These are phyloP conservation scores for Prunella himalayana DNA, from an alignment of 2,113 vertebrate genomes.

Conservation along the genomic window DNA sequence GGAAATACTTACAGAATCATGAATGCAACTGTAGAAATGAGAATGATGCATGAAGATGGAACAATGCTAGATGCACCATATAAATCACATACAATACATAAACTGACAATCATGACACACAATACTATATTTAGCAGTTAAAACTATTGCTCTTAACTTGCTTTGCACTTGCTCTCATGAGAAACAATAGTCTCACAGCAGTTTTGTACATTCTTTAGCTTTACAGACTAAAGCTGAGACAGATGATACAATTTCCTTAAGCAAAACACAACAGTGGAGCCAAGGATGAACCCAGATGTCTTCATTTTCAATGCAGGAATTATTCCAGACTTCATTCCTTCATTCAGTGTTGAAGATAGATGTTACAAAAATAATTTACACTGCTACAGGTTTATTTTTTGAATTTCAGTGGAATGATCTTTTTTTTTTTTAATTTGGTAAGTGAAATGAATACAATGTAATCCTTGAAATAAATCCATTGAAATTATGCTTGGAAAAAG, in stretches of 20 bases:
- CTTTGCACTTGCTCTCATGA: background rate
- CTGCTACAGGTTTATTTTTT: background rate
- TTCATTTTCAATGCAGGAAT: conserved; percentile 23
- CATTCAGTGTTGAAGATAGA: background rate
- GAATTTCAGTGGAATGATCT: background rate
- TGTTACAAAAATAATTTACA: conserved; percentile 11
- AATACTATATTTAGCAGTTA: background rate
- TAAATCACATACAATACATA: background rate
- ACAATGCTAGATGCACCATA: background rate
- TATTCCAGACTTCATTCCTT: background rate
- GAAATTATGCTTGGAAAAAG: conserved; percentile 10
- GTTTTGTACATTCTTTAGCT: background rate
- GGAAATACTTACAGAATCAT: background rate
- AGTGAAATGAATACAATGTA: background rate
- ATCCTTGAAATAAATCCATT: conserved; percentile 1
- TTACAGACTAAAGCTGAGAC: background rate
- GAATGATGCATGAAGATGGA: background rate
- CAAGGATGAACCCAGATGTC: background rate
- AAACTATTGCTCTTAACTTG: background rate
- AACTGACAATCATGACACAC: background rate
- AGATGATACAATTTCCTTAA: background rate
- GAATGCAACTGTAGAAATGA: background rate
- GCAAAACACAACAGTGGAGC: background rate
- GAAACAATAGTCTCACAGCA: background rate
- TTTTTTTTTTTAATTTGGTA: background rate